Evolutionary conservation across 2,113 vertebrate species (phyloP), one percentile per base, ranked within the genome.

Genomic region (Muscicapa adusta): DNA sequence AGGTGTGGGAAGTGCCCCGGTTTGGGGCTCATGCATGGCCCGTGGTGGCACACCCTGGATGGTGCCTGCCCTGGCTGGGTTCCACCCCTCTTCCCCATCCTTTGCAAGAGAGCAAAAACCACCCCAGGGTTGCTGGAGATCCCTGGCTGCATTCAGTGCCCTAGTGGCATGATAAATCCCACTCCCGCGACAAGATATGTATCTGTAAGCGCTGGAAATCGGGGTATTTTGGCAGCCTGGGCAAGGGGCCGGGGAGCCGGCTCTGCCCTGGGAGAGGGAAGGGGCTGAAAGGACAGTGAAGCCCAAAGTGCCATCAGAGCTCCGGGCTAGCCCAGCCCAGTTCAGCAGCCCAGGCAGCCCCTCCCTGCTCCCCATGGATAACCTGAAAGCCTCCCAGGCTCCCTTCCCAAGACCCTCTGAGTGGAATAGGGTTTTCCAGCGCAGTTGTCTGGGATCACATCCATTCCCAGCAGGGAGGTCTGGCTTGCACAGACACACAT

Each of bases 301-400:
- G 16, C 19, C 42, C 7, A 0, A 14, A 5, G 24, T 1, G 0
- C 47, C 31, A 36, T 14, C 65, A 45, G 50, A 67, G 47, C 43
- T 50, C 71, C 40, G 14, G 40, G 40, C 11, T 47, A 50, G 82
- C 58, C 33, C 43, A 56, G 75, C 14, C 31, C 60, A 29, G 36
- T 26, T 47, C 40, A 9, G 45, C 81, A 54, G 51, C 57, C 26
- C 28, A 26, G 43, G 20, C 2, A 1, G 14, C 18, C 11, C 15
- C 18, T 10, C 34, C 31, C 34, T 1, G 2, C 18, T 11, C n/a
- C 36, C n/a, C 1, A 0, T 45, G 18, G 20, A 40, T 50, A 31
- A 47, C 48, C 12, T 22, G 12, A 74, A 57, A 79, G 38, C 24
- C 47, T 65, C 34, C 58, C 54, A 33, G 50, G 25, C 26, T 34